Percentiles rank a stretch among this genome's conserved stretches.
These are phyloP conservation scores for Galemys pyrenaicus DNA, from an alignment of 2,113 vertebrate genomes.

Conservation along the genomic window DNA sequence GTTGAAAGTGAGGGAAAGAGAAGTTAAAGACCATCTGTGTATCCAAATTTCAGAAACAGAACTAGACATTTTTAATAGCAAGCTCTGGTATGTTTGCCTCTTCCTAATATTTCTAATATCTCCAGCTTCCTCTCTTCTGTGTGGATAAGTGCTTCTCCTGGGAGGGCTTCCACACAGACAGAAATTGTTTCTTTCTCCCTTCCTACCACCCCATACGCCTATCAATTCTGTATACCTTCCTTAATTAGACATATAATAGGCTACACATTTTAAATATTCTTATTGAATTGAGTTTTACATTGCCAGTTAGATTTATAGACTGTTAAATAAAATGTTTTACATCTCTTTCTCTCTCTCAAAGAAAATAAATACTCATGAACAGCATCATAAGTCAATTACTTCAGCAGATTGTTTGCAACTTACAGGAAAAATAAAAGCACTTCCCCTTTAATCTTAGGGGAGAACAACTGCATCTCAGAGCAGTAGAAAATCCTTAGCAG, in stretches of 20 bases:
- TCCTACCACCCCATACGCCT: neutral
- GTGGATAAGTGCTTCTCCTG: neutral
- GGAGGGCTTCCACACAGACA: neutral
- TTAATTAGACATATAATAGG: neutral
- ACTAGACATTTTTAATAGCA: neutral
- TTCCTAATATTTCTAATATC: neutral
- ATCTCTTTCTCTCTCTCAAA: conserved; percentile 29
- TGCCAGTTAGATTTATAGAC: neutral
- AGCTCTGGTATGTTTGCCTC: neutral
- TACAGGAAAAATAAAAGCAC: neutral
- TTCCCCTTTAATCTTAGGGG: neutral
- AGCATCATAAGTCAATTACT: neutral
- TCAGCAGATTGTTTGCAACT: neutral
- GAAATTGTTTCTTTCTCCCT: neutral
- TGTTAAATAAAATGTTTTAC: conserved; percentile 1
- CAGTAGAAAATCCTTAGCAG: neutral
- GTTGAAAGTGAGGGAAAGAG: neutral
- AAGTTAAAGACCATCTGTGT: neutral
- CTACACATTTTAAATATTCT: neutral
- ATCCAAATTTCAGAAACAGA: neutral
- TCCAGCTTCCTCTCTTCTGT: neutral
- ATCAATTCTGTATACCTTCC: neutral
- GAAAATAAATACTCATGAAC: conserved; percentile 3
- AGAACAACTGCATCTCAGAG: neutral
- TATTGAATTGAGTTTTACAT: neutral